Base-by-base conservation (phyloP, 23 tunicate species). In the Halocynthia roretzi region DNA sequence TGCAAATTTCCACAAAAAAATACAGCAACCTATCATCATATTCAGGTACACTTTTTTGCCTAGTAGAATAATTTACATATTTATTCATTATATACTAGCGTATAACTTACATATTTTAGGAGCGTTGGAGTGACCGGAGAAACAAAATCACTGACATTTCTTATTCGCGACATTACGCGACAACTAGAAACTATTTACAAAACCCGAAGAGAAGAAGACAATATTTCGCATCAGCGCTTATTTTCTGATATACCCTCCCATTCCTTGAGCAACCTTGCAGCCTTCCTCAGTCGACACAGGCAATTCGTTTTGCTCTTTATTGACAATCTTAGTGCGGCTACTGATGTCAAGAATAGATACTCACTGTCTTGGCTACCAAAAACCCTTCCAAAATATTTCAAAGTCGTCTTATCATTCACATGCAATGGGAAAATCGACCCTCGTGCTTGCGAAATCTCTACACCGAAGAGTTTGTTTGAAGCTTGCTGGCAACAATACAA, bases 41-140 rank as follows among this genome's bases (percentile, higher is more conserved):
- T 17, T 60, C 17, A 10, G 18, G 14, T 20, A 11, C 12, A 11
- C 14, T 67, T 67, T 67, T 11, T 67, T 67, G 23, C 23, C 0
- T 67, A 67, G 40, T 40, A 67, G 2, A 67, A 20, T 67, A 11
- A 67, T 18, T n/a, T 67, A 2, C 2, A 67, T 67, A 17, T 50
- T 71, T 17, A 22, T 71, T 71, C 12, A 71, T 44, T 2, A 11
- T 51, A 7, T 50, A 11, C 51, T 8, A 8, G 79, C 21, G 49
- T 14, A 18, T 51, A 52, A 19, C 10, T 20, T 9, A 56, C 51
- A 54, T 63, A 8, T 44, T 80, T 18, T 56, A 88, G 96, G 79
- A 89, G 96, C 44, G 65, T 84, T 60, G 96, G 96, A 5, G 81
- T 83, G 9, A 89, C 96, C 2, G 82, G 85, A 6, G 82, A 83